phyloP scores from a whole-genome alignment of 2,113 vertebrate species.

The Ophthalmolycus amberensis region DNA sequence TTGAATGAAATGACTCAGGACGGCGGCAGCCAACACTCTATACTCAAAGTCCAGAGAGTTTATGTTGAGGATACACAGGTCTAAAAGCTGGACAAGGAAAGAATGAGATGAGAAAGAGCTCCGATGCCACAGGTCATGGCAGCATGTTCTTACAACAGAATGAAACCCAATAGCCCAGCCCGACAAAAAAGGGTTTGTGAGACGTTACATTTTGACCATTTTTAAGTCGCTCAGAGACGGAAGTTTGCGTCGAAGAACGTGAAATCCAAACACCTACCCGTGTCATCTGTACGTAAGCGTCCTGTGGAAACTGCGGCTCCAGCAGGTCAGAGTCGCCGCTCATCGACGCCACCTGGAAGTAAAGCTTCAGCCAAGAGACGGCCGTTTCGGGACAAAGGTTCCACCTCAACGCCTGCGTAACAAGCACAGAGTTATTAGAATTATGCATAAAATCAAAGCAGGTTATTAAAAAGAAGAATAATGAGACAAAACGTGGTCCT shows the following conservation, averaged over 20 bases:
- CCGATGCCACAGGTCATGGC: background rate
- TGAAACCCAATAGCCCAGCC: background rate
- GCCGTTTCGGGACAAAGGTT: constrained; percentile 89
- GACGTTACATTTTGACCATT: no score
- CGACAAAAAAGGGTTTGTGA: no score
- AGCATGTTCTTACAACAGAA: background rate
- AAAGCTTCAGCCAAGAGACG: constrained; percentile 92
- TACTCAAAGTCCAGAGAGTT: constrained; percentile 90
- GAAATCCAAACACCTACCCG: constrained; percentile 78
- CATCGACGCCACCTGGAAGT: constrained; percentile 89
- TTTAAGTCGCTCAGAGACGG: background rate
- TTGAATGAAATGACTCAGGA: constrained; percentile 87
- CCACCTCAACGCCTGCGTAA: constrained; percentile 89
- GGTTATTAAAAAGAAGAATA: background rate
- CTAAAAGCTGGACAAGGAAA: constrained; percentile 85
- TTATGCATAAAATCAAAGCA: background rate
- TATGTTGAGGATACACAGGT: constrained; percentile 89
- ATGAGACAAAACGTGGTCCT: background rate
- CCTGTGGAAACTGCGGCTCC: constrained; percentile 91
- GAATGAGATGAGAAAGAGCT: background rate
- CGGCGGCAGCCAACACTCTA: constrained; percentile 88
- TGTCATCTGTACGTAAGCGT: constrained; percentile 89
- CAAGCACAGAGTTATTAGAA: fast-evolving
- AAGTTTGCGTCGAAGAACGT: background rate
- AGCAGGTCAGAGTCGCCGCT: constrained; percentile 85